Conservation (phyloP, 2,888 invertebrate species). For the Platycnemis pennipes region DNA sequence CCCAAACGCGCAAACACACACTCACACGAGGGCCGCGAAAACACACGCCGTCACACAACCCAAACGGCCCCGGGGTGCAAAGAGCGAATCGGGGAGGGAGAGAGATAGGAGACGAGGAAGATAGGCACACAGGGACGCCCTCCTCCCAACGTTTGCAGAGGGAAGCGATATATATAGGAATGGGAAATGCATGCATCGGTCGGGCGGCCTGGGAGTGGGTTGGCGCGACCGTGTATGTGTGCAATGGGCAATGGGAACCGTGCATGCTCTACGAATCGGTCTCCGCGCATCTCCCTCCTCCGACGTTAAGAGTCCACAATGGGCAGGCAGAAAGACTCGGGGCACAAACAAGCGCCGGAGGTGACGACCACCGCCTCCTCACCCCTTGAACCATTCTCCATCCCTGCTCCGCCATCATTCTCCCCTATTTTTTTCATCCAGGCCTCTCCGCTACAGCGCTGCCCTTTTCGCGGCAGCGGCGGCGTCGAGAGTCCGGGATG, state of each 20-base stretch:
- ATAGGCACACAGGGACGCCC: neutral
- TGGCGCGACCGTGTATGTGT: neutral
- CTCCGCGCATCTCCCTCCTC: neutral
- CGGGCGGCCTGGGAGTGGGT: neutral
- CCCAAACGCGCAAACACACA: neutral
- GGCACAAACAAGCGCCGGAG: neutral
- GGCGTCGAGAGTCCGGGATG: neutral
- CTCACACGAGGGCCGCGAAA: neutral
- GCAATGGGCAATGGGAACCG: neutral
- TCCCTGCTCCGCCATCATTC: neutral
- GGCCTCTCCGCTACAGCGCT: neutral
- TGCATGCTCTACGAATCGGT: neutral
- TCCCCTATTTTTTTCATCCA: neutral
- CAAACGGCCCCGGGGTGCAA: neutral
- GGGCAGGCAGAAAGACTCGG: neutral
- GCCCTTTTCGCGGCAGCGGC: neutral
- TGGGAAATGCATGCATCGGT: neutral
- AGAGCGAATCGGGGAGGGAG: neutral
- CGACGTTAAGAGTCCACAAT: neutral
- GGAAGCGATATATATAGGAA: neutral
- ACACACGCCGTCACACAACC: neutral
- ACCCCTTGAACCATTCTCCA: too few relatives aligned
- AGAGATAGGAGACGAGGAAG: neutral
- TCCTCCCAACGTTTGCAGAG: conserved; percentile 16
- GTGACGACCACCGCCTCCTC: neutral